Evolutionary conservation across 2,888 invertebrate species (phyloP), one percentile per base, ranked within the genome.

Genomic region (Netelia melanura): DNA sequence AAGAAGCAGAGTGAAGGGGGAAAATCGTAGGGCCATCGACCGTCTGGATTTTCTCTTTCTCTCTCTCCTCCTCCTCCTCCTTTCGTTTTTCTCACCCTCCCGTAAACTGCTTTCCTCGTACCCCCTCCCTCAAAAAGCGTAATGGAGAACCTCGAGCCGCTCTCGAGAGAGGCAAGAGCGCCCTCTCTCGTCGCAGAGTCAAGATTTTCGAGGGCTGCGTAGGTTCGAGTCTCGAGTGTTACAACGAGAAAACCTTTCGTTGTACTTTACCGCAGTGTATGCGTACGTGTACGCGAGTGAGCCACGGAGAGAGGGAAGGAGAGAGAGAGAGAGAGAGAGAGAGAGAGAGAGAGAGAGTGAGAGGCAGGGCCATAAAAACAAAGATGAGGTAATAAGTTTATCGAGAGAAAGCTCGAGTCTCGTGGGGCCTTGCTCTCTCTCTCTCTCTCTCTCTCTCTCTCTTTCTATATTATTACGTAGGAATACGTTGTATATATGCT

Each of bases 131-230:
- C 14, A 17, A 14, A 68, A 77, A 56, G 23, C 48, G 72, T 84
- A 84, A 81, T 68, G 77, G 76, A 81, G 84, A 84, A 84, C 56
- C 52, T 65, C 38, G 75, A 44, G 72, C 44, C 72, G 65, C 67
- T 17, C 75, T 75, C 75, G 70, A 70, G 62, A 8, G 30, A 67
- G 43, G n/a, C n/a, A 10, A 58, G 58, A 56, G 44, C 30, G 30
- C 43, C 44, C 74, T 62, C 62, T 30, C 62, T 54, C 21, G 75
- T 11, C 38, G 75, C 30, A 75, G 75, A 43, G 52, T 75, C 75
- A 74, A 79, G 75, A 83, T 79, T 80, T 77, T 83, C 83, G 62
- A 80, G 79, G 79, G 75, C 30, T 30, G 83, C 79, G 83, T 83
- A 79, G 72, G 83, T 78, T 78, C 71, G 79, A 83, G 68, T 70